Evolutionary conservation across 2,113 vertebrate species (phyloP).

Genomic region (Ctenodactylus gundi): DNA sequence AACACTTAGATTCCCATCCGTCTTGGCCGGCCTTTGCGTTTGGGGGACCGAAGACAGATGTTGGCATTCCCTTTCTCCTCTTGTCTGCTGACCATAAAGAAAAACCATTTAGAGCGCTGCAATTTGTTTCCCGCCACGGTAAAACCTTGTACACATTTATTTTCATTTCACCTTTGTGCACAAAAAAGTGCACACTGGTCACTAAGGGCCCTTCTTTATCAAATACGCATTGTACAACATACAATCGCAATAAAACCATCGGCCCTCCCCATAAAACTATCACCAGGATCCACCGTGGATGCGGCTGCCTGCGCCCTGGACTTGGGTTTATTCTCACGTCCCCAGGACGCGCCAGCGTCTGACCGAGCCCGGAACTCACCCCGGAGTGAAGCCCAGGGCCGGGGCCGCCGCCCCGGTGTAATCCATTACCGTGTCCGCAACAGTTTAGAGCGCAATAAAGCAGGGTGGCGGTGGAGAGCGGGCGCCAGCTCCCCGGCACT

Average conservation of each 20-base stretch:
- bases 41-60: conserved; percentile 87
- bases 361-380: conserved; percentile 52
- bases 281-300: conserved; percentile 63
- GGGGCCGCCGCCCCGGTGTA: conserved; percentile 45
- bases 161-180: conserved; percentile 83
- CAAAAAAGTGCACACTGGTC: conserved; percentile 84
- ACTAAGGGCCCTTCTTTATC: conserved; percentile 86
- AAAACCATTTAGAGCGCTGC: conserved; percentile 84
- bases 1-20: conserved; percentile 88
- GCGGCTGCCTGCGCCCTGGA: not conserved
- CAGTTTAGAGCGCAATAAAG: conserved; percentile 75
- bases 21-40: conserved; percentile 88
- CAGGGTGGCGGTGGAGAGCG: conserved; percentile 20
- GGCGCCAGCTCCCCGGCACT: conserved; percentile 64
- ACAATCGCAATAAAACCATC: conserved; percentile 84
- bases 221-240: conserved; percentile 86
- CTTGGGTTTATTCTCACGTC: not conserved
- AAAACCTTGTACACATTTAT: conserved; percentile 85
- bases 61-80: conserved; percentile 85
- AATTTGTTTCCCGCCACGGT: conserved; percentile 86
- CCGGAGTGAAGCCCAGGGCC: not conserved
- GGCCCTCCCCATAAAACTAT: conserved; percentile 83
- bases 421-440: conserved; percentile 70
- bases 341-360: not conserved
- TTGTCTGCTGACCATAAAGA: conserved; percentile 86